Evolutionary conservation across 2,113 vertebrate genomes (phyloP).

Genomic region (Propithecus coquereli): DNA sequence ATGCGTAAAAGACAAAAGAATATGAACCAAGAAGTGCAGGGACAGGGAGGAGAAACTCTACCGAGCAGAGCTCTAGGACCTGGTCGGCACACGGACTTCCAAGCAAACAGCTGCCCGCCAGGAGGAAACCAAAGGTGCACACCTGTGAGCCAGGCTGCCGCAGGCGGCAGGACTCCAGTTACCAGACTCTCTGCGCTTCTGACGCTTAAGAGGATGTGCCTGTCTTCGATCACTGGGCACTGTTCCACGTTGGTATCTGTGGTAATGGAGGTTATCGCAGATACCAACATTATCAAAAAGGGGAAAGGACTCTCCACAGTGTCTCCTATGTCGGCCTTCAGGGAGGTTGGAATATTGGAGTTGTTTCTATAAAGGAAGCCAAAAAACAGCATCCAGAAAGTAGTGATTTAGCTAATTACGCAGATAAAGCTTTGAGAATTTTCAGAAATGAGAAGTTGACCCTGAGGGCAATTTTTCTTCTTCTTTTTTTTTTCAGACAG

Average conservation of each 20-base stretch:
- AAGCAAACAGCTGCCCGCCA: not conserved
- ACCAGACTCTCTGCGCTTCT: not conserved
- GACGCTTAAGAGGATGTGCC: not conserved
- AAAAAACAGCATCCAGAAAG: not conserved
- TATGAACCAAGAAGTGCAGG: not conserved
- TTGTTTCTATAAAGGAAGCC: not conserved
- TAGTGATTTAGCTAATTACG: not conserved
- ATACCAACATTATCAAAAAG: not conserved
- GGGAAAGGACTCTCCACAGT: not conserved
- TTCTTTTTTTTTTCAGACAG: too few species aligned
- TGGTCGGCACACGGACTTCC: not conserved
- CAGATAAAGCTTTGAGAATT: not conserved
- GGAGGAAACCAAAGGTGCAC: not conserved
- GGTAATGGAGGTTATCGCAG: not conserved
- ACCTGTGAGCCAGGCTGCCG: too few species aligned
- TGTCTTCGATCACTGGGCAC: not conserved
- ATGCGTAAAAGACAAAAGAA: not conserved
- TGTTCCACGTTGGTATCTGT: not conserved
- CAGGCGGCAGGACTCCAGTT: accelerated
- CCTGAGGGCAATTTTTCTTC: not conserved
- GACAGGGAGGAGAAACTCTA: not conserved
- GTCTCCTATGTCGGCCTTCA: not conserved
- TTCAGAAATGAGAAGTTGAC: not conserved
- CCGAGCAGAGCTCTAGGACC: not conserved
- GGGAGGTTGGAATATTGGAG: not conserved